Evolutionary conservation across 2,113 vertebrate genomes (phyloP).

Genomic region (Tragelaphus imberbis): DNA sequence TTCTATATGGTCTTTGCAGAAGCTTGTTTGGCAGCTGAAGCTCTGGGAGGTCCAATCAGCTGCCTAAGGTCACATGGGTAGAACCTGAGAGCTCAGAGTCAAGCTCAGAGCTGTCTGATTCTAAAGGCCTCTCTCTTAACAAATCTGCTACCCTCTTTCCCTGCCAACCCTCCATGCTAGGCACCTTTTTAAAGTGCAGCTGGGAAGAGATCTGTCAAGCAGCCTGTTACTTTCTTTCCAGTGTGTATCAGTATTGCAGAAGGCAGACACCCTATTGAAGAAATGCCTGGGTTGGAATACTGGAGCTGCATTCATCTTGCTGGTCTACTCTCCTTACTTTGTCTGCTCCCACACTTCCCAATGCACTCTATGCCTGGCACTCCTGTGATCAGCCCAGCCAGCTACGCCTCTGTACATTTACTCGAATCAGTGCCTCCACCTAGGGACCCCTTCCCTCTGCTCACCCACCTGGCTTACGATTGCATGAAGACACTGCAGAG

Average conservation of each 20-base stretch:
- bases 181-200: background rate
- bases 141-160: background rate
- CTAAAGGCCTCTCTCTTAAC: background rate
- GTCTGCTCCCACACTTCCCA: no score
- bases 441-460: no score
- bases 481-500: background rate
- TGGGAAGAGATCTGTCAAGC: background rate
- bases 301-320: background rate
- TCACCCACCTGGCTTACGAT: background rate
- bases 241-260: background rate
- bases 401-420: background rate
- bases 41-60: background rate
- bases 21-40: background rate
- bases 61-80: background rate
- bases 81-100: background rate
- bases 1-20: background rate
- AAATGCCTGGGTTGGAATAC: background rate
- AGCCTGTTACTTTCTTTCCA: background rate
- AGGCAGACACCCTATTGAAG: background rate
- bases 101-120: background rate
- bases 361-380: background rate
- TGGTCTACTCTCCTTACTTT: accelerated
- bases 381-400: background rate
- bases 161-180: background rate
- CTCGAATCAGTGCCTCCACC: background rate